Percentiles rank a stretch among this genome's conserved stretches.
Evolutionary conservation across 2,797 vertebrate species (phyloP).

Genomic region (Chelonia mydas): DNA sequence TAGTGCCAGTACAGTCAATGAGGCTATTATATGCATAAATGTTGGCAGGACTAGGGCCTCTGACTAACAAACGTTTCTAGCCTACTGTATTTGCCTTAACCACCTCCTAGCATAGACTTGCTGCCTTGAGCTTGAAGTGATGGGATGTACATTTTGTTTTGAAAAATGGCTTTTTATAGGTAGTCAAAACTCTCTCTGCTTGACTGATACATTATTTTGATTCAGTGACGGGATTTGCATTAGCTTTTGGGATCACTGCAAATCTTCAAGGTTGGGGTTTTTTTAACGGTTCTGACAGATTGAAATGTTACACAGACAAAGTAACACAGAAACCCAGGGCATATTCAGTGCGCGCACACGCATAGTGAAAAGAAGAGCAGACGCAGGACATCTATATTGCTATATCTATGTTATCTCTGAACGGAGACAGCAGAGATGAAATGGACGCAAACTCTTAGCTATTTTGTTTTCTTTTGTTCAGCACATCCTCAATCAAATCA

Average conservation of each 20-base stretch:
- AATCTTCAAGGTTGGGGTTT: background rate
- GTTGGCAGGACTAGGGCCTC: too few species aligned
- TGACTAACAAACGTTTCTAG: background rate
- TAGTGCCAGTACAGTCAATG: background rate
- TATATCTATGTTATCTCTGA: background rate
- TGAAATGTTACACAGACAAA: background rate
- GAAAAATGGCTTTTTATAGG: constrained; percentile 29
- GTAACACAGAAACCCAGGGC: background rate
- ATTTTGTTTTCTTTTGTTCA: background rate
- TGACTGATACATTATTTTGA: constrained; percentile 12
- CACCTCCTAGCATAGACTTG: background rate
- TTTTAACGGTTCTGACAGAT: constrained; percentile 24
- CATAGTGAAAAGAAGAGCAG: background rate
- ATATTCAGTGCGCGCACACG: fast-evolving
- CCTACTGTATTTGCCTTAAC: background rate
- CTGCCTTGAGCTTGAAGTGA: background rate
- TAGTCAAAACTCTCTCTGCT: constrained; percentile 3
- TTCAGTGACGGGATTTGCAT: background rate
- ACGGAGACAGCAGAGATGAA: background rate
- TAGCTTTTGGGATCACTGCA: constrained; percentile 4
- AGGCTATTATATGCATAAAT: background rate
- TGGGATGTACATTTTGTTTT: background rate
- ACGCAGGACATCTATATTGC: background rate
- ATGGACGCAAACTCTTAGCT: background rate
- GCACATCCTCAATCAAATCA: background rate